Base-by-base conservation (phyloP, 2,113 vertebrate species). In the Onychorhynchus coronatus region DNA sequence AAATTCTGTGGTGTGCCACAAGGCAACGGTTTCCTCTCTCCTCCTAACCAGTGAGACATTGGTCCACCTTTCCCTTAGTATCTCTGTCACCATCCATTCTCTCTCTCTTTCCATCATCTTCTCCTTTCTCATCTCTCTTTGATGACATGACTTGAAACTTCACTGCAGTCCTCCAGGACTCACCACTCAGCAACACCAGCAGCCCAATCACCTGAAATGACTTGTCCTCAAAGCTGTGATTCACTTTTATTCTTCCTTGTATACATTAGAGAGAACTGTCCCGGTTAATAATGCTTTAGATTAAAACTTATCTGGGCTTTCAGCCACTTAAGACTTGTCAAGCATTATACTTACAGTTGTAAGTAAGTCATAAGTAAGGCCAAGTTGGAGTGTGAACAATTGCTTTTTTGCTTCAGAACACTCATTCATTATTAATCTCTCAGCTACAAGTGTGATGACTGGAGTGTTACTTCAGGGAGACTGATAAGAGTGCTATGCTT, bases 361-460 rank as follows among this genome's bases (percentile, higher is more conserved):
- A 88, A 85, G 85, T 44, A 68, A 91, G 65, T 62, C 28, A 63
- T 68, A 90, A 72, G 49, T 53, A 79, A 83, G 59, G 47, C 61
- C 61, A 91, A 87, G 31, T 23, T 80, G 58, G 35, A 91, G 68
- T 46, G 68, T 65, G 83, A 93, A 89, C 47, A 92, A 74, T 72
- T 88, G n/a, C 1, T 67, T 83, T 90, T 85, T 87, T n/a, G 5
- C 62, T 83, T 72, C 67, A 80, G 78, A 93, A 59, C 42, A 79
- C 53, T 88, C 31, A 55, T 41, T 92, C 6, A 1, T 91, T 92
- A 74, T 47, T 93, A 93, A 81, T 59, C 68, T 95, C 68, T 81
- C 70, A 86, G 39, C 52, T 95, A 67, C 56, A 91, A 91, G 59
- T 87, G 79, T 92, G 85, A 78, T 85, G 83, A 84, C 72, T 96